Base-by-base conservation (phyloP, 1,140 invertebrate species). In the Capitella teleta region DNA sequence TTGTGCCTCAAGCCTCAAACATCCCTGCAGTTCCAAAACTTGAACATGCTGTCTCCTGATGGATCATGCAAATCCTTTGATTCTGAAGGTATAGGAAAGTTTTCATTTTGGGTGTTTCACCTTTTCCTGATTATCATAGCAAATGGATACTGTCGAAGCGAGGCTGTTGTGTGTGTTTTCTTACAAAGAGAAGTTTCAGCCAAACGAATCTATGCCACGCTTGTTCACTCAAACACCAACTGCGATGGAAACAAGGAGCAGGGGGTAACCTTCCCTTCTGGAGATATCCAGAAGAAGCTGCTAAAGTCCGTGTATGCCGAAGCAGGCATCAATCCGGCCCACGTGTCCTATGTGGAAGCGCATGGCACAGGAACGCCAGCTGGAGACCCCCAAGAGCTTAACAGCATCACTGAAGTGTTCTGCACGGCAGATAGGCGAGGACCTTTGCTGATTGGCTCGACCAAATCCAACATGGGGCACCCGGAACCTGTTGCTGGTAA, bases 401-500 rank as follows among this genome's bases (percentile, higher is more conserved):
- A 94, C 63, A 85, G 89, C 0, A 90, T 98, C 50, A 83, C 83
- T 0, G 84, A 91, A 45, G 77, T 94, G 21, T 95, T 97, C 72
- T 96, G 91, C 69, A 83, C 83, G 64, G 82, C 83, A 50, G 79
- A 49, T 40, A 16, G 34, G 16, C 40, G 79, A 10, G 72, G 70
- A 0, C 88, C 92, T 2, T 73, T 98, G 18, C 66, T 94, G 2
- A 82, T 98, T 61, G 94, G 94, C 2, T 95, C 92, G 0, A 85
- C 95, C 0, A 98, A 98, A 67, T 92, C 88, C 1, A 98, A 97
- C 70, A 94, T 97, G 87, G 94, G 94, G 0, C 94, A 98, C 62
- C 82, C 91, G 3, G 93, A 98, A 70, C 85, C 91, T 3, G 88
- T 89, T 0, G 95, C 91, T 30, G 90, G 90, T 70, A 87, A 24